A percentile compares a stretch with the other conserved stretches of the same genome.
phyloP scores from a whole-genome alignment of 2,888 invertebrate genomes.

The Margaritifera margaritifera region DNA sequence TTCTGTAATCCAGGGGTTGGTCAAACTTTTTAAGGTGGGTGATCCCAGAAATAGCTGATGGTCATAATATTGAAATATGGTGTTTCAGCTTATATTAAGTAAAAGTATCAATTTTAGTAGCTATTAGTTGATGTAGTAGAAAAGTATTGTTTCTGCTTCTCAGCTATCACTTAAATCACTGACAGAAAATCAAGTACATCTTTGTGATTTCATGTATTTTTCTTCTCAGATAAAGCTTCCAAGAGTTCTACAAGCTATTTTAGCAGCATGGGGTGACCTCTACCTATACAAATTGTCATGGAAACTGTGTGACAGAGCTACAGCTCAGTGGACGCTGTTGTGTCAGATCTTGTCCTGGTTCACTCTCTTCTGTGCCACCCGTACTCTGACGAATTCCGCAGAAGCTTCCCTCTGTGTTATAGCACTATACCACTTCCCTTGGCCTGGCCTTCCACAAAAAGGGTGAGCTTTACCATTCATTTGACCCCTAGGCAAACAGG shows the following conservation, averaged over 20 bases:
- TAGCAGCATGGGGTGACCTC: constrained; percentile 87
- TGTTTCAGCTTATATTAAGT: too few relatives aligned
- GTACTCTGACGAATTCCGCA: constrained; percentile 90
- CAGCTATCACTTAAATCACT: too few relatives aligned
- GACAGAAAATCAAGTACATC: too few relatives aligned
- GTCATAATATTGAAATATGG: too few relatives aligned
- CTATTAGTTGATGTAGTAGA: too few relatives aligned
- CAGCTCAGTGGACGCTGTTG: constrained; percentile 82
- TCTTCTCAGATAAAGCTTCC: constrained; percentile 81
- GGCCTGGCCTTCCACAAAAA: constrained; percentile 47
- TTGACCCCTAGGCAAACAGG: too few relatives aligned
- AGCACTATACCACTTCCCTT: constrained; percentile 81
- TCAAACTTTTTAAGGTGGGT: too few relatives aligned
- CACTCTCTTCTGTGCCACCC: constrained; percentile 90
- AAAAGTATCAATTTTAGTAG: too few relatives aligned
- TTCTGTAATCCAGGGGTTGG: too few relatives aligned
- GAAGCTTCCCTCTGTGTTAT: constrained; percentile 88
- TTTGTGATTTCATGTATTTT: background rate
- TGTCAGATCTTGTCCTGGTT: constrained; percentile 89
- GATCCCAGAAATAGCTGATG: too few relatives aligned
- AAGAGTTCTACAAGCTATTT: constrained; percentile 84
- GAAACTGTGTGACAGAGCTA: constrained; percentile 72
- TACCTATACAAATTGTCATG: constrained; percentile 76
- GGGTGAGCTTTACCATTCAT: background rate
- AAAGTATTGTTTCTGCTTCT: too few relatives aligned